These are phyloP conservation scores for Chelidonichthys spinosus DNA, from an alignment of 2,797 vertebrate species.

Conservation along the genomic window DNA sequence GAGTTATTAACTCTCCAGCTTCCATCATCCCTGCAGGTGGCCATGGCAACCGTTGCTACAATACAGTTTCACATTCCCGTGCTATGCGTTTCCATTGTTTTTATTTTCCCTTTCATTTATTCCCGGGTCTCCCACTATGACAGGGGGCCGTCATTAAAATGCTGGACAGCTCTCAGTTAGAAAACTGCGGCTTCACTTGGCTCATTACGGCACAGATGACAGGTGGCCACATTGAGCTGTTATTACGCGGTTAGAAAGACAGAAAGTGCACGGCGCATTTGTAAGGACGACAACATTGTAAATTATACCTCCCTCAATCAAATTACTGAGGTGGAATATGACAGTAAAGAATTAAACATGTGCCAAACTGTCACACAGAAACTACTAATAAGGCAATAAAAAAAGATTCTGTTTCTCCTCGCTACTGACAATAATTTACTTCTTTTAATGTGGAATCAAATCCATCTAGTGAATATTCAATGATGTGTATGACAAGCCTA, in stretches of 20 bases:
- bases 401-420: conserved; percentile 22
- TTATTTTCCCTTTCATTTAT: conserved; percentile 64
- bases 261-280: conserved; percentile 42
- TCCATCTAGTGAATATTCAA: conserved; percentile 56
- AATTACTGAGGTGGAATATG: conserved; percentile 39
- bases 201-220: conserved; percentile 59
- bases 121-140: conserved; percentile 53
- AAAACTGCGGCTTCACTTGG: conserved; percentile 46
- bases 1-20: conserved; percentile 80
- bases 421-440: conserved; percentile 39
- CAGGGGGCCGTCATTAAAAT: conserved; percentile 65
- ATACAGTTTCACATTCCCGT: conserved; percentile 63
- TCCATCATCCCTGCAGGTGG: conserved; percentile 76
- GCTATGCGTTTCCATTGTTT: conserved; percentile 57
- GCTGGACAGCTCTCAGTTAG: conserved; percentile 65
- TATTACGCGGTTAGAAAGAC: conserved; percentile 48
- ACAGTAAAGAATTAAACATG: conserved; percentile 43
- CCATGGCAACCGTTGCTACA: conserved; percentile 68
- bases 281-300: conserved; percentile 41
- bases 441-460: conserved; percentile 49
- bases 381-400: conserved; percentile 50
- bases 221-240: conserved; percentile 51
- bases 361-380: conserved; percentile 46
- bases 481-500: conserved; percentile 32
- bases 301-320: conserved; percentile 57